Evolutionary conservation across 92 coral and sea anemone genomes (phyloP).

Genomic region (Zoanthus sociatus): DNA sequence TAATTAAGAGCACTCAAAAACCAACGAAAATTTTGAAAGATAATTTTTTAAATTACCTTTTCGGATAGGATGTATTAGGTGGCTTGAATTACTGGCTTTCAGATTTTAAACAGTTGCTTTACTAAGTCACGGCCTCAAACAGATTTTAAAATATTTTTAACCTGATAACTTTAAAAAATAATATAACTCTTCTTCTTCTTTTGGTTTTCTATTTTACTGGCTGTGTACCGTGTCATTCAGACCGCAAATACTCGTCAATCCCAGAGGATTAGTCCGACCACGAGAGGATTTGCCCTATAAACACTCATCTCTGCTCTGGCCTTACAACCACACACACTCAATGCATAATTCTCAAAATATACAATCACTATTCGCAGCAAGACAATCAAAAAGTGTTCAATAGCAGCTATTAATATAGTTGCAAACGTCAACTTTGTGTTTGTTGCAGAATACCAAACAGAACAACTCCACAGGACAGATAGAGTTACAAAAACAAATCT

Average conservation of each 20-base stretch:
- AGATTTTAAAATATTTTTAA: not conserved
- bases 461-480: constrained; percentile 42
- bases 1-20: constrained; percentile 22
- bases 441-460: constrained; percentile 14
- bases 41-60: constrained; percentile 2
- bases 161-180: not conserved
- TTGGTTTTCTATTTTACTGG: not conserved
- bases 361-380: not conserved
- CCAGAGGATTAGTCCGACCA: constrained; percentile 27
- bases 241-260: constrained; percentile 12
- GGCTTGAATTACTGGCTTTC: constrained; percentile 29
- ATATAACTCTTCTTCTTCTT: not conserved
- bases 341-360: not conserved
- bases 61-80: not conserved
- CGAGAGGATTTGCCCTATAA: constrained; percentile 36
- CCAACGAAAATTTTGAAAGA: constrained; percentile 19
- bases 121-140: not conserved
- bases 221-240: constrained; percentile 13
- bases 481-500: constrained; percentile 40
- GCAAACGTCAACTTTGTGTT: constrained; percentile 30
- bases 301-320: not conserved
- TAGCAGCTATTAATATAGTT: not conserved
- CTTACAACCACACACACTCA: not conserved
- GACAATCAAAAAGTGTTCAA: not conserved
- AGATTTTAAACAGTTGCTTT: not conserved